A percentile compares a stretch with the other conserved stretches of the same genome.
phyloP scores from a whole-genome alignment of 2,113 vertebrate species.

The Okapia johnstoni region DNA sequence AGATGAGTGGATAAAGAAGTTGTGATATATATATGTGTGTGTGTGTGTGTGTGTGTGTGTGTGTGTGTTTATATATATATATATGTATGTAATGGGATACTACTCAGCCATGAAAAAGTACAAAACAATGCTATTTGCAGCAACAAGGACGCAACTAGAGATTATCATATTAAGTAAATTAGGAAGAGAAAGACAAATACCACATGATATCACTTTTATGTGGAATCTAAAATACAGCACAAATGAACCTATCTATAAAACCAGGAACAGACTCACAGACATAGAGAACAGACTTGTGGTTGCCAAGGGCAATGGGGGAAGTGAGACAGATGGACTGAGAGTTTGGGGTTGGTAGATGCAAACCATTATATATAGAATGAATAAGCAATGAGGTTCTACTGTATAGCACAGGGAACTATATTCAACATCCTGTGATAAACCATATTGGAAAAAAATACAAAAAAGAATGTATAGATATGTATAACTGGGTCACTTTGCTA shows the following conservation, averaged over 20 bases:
- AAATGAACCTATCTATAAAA: background rate
- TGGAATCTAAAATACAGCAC: background rate
- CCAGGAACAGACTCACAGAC: background rate
- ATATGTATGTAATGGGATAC: background rate
- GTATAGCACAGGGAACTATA: background rate
- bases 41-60: background rate
- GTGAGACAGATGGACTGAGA: background rate
- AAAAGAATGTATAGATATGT: background rate
- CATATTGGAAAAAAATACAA: background rate
- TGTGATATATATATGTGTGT: background rate
- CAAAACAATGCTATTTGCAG: background rate
- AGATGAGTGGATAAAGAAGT: background rate
- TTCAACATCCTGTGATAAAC: background rate
- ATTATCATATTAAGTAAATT: background rate
- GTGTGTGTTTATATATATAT: too few relatives aligned
- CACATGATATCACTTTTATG: background rate
- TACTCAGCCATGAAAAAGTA: background rate
- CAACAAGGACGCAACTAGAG: background rate
- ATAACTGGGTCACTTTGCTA: background rate
- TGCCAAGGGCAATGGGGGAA: background rate
- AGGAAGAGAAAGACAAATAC: background rate
- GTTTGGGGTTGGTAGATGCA: background rate
- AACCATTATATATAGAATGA: background rate
- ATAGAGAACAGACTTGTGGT: background rate
- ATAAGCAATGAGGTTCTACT: background rate